Conservation (phyloP, 2,797 vertebrate species). For the Prunella strophiata region DNA sequence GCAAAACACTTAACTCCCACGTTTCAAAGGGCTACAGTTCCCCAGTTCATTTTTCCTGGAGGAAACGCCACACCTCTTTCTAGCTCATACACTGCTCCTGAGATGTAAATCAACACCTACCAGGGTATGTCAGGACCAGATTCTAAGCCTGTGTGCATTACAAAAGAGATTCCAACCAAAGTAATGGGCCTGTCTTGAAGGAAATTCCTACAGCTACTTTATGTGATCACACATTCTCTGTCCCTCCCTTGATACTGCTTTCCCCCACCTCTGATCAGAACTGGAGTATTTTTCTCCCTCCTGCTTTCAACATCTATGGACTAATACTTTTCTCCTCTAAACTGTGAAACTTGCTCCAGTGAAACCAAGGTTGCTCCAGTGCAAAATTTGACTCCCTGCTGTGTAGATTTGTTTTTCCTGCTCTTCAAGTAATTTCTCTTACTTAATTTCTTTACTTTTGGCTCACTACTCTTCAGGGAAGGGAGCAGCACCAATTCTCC, state of each 20-base stretch:
- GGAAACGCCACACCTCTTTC: not conserved
- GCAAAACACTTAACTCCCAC: constrained; percentile 12
- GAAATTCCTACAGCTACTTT: not conserved
- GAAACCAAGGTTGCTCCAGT: not conserved
- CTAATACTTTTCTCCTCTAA: not conserved
- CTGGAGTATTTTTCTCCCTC: not conserved
- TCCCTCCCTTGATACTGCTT: not conserved
- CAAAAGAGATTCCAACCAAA: not conserved
- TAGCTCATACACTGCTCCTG: not conserved
- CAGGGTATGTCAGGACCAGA: not conserved
- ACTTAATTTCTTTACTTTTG: not conserved
- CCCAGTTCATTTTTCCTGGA: not conserved
- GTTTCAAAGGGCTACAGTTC: not conserved
- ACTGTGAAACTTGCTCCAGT: not conserved
- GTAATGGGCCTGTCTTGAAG: not conserved
- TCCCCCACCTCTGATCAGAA: not conserved
- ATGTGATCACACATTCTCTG: not conserved
- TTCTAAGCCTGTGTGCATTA: too few species aligned
- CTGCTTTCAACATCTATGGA: not conserved
- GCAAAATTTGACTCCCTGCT: not conserved
- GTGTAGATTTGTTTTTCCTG: not conserved
- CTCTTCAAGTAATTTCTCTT: not conserved
- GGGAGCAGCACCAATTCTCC: not conserved
- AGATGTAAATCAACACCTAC: not conserved
- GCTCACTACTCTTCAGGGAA: not conserved